Base-by-base conservation (phyloP, 2,888 invertebrate species). In the Glyphotaelius pellucidus region DNA sequence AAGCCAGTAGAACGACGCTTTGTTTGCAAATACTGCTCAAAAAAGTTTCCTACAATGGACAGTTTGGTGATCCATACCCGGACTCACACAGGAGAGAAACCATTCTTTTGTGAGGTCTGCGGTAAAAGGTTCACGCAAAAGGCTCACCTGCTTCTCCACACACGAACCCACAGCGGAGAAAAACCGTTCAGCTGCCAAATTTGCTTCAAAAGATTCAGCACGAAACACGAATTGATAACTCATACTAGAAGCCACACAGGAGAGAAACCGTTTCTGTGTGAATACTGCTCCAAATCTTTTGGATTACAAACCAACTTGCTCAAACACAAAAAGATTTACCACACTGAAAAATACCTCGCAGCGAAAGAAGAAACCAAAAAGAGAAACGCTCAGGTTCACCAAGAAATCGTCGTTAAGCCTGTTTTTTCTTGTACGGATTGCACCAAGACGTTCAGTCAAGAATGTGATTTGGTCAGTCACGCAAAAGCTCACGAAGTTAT, bases 1-100 rank as follows among this genome's bases (percentile, higher is more conserved):
- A 91, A 90, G 87, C 92, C 90, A 47, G 91, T 91, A 90, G 91
- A 90, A 31, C 91, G 83, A 9, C 67, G 67, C 67, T 67, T 67
- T 25, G 67, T n/a, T 9, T 67, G 67, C 67, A 67, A 25, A n/a
- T 67, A 67, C 67, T 67, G 67, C 67, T 25, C 67, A 9, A 67
- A 67, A n/a, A 67, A 67, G n/a, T 67, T 67, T n/a, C 67, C 67
- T 25, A 67, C 67, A 7, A 67, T 67, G 67, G 67, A 67, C n/a
- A 67, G 67, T n/a, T n/a, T 67, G 67, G 67, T 67, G 2, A 67
- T 67, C 9, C 67, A 67, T n/a, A 67, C 67, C 67, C 67, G 81
- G 9, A 32, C 81, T 12, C 91, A 92, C n/a, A 87, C 86, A 9
- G 91, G 90, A 15, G 88, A 84, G 19, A 91, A 89, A 67, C 42